Base-by-base conservation (phyloP, 1,140 invertebrate species). In the Calliopsis andreniformis region DNA sequence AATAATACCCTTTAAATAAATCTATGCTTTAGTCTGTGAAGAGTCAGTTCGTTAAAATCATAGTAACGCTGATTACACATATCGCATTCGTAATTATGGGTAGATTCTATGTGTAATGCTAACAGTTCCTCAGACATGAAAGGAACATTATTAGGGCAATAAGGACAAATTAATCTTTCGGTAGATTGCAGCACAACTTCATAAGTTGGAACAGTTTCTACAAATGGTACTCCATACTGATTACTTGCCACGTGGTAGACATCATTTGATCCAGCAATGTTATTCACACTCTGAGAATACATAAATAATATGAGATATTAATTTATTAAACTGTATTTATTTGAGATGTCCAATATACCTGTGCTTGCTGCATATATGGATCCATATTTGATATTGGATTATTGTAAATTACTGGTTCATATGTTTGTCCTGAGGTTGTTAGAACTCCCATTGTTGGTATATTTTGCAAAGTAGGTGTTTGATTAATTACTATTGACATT, bases 11-110 rank as follows among this genome's bases (percentile, higher is more conserved):
- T 1, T 51, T 6, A 47, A 16, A 53, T 56, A 6, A 51, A n/a
- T 16, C 5, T 5, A 0, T 70, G 68, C 7, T 59, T 25, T 5
- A 55, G 12, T 45, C 51, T 55, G 28, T 79, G 80, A 18, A 51
- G 32, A 18, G 25, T 16, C 3, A 67, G 5, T 1, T 79, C 64
- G 3, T 23, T 39, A 1, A 20, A 35, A 20, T 0, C 30, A 12
- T 62, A 55, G 0, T 68, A 76, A 32, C 39, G 39, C 12, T 18
- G 4, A 18, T 8, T 25, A 12, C 80, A 82, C 51, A 77, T 32
- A 7, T 51, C 23, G 25, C 80, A 82, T 20, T 49, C 0, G 23
- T 58, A 71, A 43, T 53, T 62, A 55, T 80, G 80, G 6, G 25
- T 1, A 1, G 6, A 0, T 5, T 68, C 28, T 3, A 77, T 18